Evolutionary conservation across 2,113 vertebrate genomes (phyloP).

Genomic region (Otolemur garnettii): DNA sequence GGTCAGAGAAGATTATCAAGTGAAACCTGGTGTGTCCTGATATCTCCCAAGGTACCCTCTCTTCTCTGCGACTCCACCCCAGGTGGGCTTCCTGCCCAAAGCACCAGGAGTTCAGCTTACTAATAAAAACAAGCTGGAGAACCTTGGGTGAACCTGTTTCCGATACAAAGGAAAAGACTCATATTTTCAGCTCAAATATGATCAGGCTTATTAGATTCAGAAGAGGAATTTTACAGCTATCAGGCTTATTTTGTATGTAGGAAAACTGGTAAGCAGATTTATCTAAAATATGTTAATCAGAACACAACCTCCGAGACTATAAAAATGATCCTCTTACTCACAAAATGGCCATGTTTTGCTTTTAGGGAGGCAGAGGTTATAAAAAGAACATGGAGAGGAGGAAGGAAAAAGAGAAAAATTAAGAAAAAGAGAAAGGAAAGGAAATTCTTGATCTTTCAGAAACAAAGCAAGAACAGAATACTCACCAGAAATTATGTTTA

Average conservation of each 20-base stretch:
- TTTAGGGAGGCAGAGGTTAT: neutral
- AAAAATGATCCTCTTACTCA: slow-evolving; percentile 26
- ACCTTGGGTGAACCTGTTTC: neutral
- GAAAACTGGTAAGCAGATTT: neutral
- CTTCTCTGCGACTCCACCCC: neutral
- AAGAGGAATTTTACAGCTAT: neutral
- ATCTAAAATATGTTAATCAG: neutral
- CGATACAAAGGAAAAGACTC: neutral
- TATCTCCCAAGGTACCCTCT: neutral
- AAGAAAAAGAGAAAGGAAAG: neutral
- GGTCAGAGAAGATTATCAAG: neutral
- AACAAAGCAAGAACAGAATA: neutral
- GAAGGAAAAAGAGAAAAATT: neutral
- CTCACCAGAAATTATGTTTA: neutral
- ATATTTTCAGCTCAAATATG: neutral
- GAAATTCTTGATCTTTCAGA: neutral
- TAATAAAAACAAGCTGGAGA: neutral
- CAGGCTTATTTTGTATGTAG: neutral
- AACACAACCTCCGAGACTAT: neutral
- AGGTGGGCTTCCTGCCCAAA: neutral
- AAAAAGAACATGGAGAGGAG: neutral
- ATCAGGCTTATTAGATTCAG: neutral
- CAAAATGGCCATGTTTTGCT: neutral
- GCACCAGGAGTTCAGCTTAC: neutral
- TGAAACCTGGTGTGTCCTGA: neutral